These are phyloP conservation scores for Galeopterus variegatus DNA, from an alignment of 2,113 vertebrate species.

Conservation along the genomic window DNA sequence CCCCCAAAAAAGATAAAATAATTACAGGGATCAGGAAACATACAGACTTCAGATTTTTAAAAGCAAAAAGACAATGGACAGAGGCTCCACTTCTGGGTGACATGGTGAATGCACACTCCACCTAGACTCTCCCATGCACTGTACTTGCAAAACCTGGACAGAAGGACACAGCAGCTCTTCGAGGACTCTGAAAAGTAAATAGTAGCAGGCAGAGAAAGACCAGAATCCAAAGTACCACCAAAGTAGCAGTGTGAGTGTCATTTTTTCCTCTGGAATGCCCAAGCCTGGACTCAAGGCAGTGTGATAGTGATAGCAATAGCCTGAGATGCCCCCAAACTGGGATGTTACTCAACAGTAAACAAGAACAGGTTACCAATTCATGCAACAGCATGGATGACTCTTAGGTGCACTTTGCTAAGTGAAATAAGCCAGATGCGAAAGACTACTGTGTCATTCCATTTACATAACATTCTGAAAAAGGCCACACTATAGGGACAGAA, in stretches of 20 bases:
- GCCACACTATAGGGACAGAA: background rate
- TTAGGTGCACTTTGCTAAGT: background rate
- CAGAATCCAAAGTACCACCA: background rate
- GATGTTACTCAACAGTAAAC: background rate
- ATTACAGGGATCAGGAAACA: background rate
- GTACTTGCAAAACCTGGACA: background rate
- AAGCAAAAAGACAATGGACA: background rate
- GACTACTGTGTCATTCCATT: background rate
- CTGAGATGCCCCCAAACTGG: background rate
- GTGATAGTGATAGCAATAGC: background rate
- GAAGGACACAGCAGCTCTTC: background rate
- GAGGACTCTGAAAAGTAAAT: background rate
- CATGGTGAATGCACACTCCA: too few species aligned
- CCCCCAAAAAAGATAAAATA: too few species aligned
- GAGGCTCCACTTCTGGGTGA: background rate
- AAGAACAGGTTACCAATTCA: background rate
- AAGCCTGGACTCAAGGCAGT: background rate
- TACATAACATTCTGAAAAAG: background rate
- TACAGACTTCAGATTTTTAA: background rate
- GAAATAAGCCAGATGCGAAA: slow-evolving; percentile 27
- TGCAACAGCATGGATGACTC: background rate
- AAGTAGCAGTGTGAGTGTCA: background rate
- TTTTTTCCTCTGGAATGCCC: background rate
- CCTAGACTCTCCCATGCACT: background rate
- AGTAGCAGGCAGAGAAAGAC: background rate